phyloP scores from a whole-genome alignment of 2,888 invertebrate species.

The Nomada fucata region DNA sequence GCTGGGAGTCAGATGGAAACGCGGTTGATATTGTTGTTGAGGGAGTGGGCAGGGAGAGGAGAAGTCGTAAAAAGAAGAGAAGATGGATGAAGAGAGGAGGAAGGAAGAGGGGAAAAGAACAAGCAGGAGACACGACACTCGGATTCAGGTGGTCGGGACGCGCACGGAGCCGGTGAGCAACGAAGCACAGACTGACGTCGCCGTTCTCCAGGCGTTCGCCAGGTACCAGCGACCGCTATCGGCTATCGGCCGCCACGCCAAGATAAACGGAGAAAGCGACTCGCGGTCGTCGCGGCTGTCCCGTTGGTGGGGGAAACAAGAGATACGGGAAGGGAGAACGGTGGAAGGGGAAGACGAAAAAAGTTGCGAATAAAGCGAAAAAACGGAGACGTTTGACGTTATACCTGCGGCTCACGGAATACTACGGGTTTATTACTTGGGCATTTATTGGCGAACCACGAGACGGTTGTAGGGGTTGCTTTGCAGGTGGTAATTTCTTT shows the following conservation, averaged over 20 bases:
- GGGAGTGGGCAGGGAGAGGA: not conserved
- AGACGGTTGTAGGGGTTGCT: no score
- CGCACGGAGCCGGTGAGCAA: constrained; percentile 46
- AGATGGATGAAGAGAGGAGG: not conserved
- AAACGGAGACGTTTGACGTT: not conserved
- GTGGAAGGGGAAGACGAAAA: constrained; percentile 25
- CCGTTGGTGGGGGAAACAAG: constrained; percentile 36
- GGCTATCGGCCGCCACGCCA: constrained; percentile 52
- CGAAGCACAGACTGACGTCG: constrained; percentile 68
- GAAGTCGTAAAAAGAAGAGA: not conserved
- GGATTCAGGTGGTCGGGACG: not conserved
- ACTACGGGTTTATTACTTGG: no score
- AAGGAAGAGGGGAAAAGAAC: not conserved
- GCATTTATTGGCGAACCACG: no score
- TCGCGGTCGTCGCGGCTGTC: constrained; percentile 12
- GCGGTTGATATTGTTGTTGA: no score
- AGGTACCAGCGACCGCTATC: constrained; percentile 69
- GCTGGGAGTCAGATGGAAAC: no score
- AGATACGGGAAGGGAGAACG: not conserved
- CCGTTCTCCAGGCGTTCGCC: constrained; percentile 72
- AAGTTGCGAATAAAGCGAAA: constrained; percentile 39
- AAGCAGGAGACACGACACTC: not conserved
- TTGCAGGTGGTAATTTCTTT: no score
- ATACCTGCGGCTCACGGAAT: no score
- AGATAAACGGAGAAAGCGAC: constrained; percentile 65